Evolutionary conservation across 2,888 invertebrate species (phyloP), one percentile per base, ranked within the genome.

Genomic region (Brenthis ino): DNA sequence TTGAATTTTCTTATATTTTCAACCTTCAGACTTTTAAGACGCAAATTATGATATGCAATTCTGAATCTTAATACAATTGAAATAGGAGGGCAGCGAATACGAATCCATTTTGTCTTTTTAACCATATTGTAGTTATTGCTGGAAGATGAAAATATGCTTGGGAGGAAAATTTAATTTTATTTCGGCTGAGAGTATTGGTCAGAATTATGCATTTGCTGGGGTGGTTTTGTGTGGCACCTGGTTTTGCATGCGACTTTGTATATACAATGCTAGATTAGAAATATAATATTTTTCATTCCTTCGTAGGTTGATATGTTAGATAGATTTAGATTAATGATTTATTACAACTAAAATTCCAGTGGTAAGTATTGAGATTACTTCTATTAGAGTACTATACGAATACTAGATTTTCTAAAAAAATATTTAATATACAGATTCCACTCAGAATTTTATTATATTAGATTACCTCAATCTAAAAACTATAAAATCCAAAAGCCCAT

Each of bases 1-100:
- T 85, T 85, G 83, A 85, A 86, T 86, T 85, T 69, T 60, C 64
- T 50, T 57, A 64, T 80, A 79, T 80, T 79, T 80, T 77, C 69
- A 71, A 74, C 74, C 64, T 71, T 61, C 28, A 61, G 60, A 60
- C 57, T 64, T 66, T 65, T 66, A 65, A 58, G 53, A 53, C 47
- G 6, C 5, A 24, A 24, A 58, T 20, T 12, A 24, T 28, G 16
- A 24, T 58, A 48, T 14, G 20, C 1, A 1, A 57, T 24, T 65
- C 28, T 58, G 57, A 65, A 53, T 28, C 24, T 16, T 65, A 65
- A 24, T 0, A 0, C 3, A 0, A 28, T 65, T 37, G 65, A 24
- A 57, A 57, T 57, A 65, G 43, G 20, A 57, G 43, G n/a, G n/a
- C 20, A 8, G 20, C 0, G 24, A n/a, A 65, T 53, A 65, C 51